These are phyloP conservation scores for Albula goreensis DNA, from an alignment of 2,113 vertebrate species.

Conservation along the genomic window DNA sequence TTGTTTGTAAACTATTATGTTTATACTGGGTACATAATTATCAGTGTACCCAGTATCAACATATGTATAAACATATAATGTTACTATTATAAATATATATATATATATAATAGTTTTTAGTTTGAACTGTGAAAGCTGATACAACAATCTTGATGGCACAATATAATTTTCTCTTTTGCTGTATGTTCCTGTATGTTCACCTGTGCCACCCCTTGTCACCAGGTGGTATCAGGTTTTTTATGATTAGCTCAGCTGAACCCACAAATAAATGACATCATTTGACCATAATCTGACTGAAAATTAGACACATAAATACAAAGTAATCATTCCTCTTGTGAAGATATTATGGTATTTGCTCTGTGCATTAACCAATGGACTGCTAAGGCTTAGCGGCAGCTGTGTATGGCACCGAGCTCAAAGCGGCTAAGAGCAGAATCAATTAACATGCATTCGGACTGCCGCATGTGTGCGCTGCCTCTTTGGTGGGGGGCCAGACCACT, in stretches of 20 bases:
- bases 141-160: too few relatives aligned
- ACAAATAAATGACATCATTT: not conserved
- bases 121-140: too few relatives aligned
- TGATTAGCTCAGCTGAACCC: not conserved
- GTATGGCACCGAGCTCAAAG: slow-evolving; percentile 36
- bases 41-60: too few relatives aligned
- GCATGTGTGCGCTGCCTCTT: slow-evolving; percentile 18
- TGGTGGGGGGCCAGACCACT: slow-evolving; percentile 33
- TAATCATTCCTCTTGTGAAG: not conserved
- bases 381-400: slow-evolving; percentile 39
- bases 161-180: too few relatives aligned
- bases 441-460: slow-evolving; percentile 38
- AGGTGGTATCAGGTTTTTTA: not conserved
- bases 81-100: too few relatives aligned
- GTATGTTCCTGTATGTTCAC: not conserved
- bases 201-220: not conserved
- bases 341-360: slow-evolving; percentile 42
- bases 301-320: not conserved
- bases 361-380: slow-evolving; percentile 44
- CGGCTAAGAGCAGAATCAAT: slow-evolving; percentile 49
- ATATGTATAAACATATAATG: too few relatives aligned
- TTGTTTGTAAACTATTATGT: too few relatives aligned
- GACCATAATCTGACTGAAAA: not conserved
- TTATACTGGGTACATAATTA: too few relatives aligned
- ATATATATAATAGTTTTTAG: too few relatives aligned